Evolutionary conservation across 2,888 invertebrate genomes (phyloP), one percentile per base, ranked within the genome.

Genomic region (Biston betularia): DNA sequence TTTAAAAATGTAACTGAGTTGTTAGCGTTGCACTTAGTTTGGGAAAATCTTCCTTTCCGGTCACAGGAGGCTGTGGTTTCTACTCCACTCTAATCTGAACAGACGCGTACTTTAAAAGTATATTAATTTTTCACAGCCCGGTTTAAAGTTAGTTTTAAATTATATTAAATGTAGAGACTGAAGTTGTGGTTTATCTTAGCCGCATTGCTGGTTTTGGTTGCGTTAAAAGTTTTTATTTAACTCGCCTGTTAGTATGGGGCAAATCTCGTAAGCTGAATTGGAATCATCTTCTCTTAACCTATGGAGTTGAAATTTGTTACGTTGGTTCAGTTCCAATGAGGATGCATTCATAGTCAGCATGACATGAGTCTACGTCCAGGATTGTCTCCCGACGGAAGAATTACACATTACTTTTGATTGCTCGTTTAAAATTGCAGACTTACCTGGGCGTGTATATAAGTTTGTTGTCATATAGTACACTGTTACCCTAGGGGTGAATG

Each of bases 31-130:
- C 83, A 79, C 78, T 75, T 75, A 83, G 85, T 85, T 86, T 83
- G 80, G 85, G 82, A 82, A 86, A 84, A 84, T 88, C 84, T 88
- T 85, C 79, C 83, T 87, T 90, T 90, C 90, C 89, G 89, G 89
- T 83, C 87, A 71, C 84, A 79, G 79, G 78, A 81, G 80, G 74
- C 79, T 78, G 78, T 70, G 75, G 78, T 68, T 63, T 73, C 72
- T 72, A 72, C 70, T 70, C 81, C 75, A 80, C 81, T 84, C 79
- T 82, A 82, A 84, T 86, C 77, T 81, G 79, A 80, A 76, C 81
- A 78, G 81, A 78, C 77, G 77, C 69, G 78, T 79, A 80, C 78
- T 79, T 69, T 73, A 79, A 77, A 81, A 80, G 61, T 69, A 77
- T 76, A 80, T 81, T 78, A 81, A 79, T 76, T 75, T 80, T 80